Evolutionary conservation across 2,888 invertebrate species (phyloP).

Genomic region (Cosmia pyralina): DNA sequence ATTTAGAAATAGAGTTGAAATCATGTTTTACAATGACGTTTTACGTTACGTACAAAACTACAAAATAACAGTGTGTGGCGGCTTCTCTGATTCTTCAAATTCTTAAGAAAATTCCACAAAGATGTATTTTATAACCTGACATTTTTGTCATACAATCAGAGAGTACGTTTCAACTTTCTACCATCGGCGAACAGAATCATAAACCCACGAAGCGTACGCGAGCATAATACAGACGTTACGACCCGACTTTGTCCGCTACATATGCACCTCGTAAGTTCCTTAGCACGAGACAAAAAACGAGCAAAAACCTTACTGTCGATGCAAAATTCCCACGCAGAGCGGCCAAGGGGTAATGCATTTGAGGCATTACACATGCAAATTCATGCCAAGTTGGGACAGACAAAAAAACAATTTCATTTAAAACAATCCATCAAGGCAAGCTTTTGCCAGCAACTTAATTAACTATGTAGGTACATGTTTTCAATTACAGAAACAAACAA

Average conservation of each 20-base stretch:
- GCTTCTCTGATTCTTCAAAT: constrained; percentile 8
- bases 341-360: constrained; percentile 81
- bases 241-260: constrained; percentile 61
- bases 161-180: constrained; percentile 33
- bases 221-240: constrained; percentile 67
- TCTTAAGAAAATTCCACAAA: constrained; percentile 20
- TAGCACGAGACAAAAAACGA: constrained; percentile 83
- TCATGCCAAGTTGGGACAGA: constrained; percentile 79
- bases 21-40: constrained; percentile 4
- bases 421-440: constrained; percentile 84
- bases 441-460: constrained; percentile 85
- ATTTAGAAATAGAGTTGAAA: constrained; percentile 41
- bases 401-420: constrained; percentile 81
- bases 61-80: neutral
- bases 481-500: constrained; percentile 88
- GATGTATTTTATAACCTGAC: constrained; percentile 17
- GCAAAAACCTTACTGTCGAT: constrained; percentile 73
- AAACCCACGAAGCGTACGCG: constrained; percentile 46
- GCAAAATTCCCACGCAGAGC: constrained; percentile 81
- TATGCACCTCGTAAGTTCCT: constrained; percentile 70
- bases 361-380: constrained; percentile 86
- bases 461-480: constrained; percentile 76
- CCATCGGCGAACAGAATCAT: constrained; percentile 37
- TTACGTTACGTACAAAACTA: constrained; percentile 2
- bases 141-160: constrained; percentile 36